Evolutionary conservation across 2,888 invertebrate genomes (phyloP), one percentile per base, ranked within the genome.

Genomic region (Strigamia crassipes): DNA sequence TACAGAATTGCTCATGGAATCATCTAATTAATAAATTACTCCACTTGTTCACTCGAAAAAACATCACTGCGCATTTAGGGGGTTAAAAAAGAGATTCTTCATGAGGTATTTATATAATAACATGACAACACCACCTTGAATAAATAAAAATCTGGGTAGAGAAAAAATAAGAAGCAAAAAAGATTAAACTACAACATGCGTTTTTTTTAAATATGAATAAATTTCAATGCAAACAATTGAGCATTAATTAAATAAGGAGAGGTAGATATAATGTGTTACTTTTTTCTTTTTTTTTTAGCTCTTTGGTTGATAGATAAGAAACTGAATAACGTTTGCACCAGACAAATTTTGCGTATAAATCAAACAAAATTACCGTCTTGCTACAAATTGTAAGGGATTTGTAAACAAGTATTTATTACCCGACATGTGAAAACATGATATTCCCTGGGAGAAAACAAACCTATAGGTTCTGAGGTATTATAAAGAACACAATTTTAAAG

Each of bases 391-490:
- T 27, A 10, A 23, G 31, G 31, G 27, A 73, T 73, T 73, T 73
- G 23, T 23, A 73, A 73, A 73, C 27, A 27, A 73, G 13, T 12
- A 73, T 27, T 66, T 23, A 66, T 66, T 66, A 66, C 66, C 73
- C 23, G 73, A 73, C 31, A 73, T 10, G 23, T 23, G n/a, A 27
- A 73, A 73, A 73, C 73, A 73, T 27, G 27, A 4, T 31, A 73
- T 73, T 73, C 73, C 73, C 73, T 73, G 73, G 73, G 73, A 73
- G 31, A 73, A 73, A 73, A 73, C 31, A 73, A 73, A 73, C 27
- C 27, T 31, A 31, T 27, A 31, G 31, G 31, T 31, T 31, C 23
- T 73, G 73, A 73, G 73, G 73, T 73, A 73, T 73, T 31, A n/a
- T 15, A 73, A 31, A 31, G 73, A 31, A 31, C 10, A 56, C 18